Evolutionary conservation across 2,888 invertebrate species (phyloP), one percentile per base, ranked within the genome.

Genomic region (Aplocera efformata): DNA sequence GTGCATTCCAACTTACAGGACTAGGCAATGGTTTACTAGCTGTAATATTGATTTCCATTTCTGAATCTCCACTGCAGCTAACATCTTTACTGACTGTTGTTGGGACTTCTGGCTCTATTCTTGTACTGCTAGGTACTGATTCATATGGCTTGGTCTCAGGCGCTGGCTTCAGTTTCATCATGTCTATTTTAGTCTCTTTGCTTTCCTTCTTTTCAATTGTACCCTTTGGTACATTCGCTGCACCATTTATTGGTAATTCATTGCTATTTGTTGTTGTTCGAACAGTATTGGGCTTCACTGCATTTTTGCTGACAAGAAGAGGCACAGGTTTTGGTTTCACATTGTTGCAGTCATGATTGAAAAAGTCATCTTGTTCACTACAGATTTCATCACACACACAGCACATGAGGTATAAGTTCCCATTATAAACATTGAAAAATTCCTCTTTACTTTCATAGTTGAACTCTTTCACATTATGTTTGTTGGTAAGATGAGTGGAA

Each of bases 301-400:
- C 61, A 65, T 76, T 84, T 65, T 84, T 88, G 68, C 77, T 88
- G 50, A 88, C 74, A 59, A 81, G 82, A 53, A 88, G 75, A 63
- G 88, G 86, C 67, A 86, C 83, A 56, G 88, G 88, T 75, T 74
- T 85, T 7, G 88, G 86, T 57, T 80, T 86, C 20, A 85, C 61
- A 67, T 85, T 85, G 59, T 83, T 82, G 67, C 95, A 95, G 65
- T 91, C 90, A 70, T 95, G 95, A 61, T 92, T 91, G 52, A 91
- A 92, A 79, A 94, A 95, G 69, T 93, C 91, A 71, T 94, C 94
- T 57, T 91, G 90, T 66, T 94, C 94, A 51, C 90, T 91, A 74
- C 94, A 95, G 23, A 94, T 91, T 70, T 92, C 92, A 72, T 94
- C 94, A 81, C 95, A 96, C 23, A 90, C 91, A 81, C 95, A 94